Base-by-base conservation (phyloP, 2,888 invertebrate species). In the Sicus ferrugineus region DNA sequence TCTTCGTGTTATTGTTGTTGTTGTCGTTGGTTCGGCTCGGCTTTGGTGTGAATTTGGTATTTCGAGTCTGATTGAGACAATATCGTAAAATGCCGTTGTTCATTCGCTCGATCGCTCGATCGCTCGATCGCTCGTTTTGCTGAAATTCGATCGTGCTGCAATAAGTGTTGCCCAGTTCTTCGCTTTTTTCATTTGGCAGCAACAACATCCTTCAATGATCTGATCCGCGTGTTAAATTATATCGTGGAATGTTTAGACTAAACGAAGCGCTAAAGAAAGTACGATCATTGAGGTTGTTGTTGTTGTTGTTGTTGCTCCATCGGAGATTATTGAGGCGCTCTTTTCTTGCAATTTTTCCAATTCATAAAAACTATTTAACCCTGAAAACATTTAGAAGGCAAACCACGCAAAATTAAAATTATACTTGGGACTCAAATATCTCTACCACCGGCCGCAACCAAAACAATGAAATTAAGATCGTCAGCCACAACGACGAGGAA, bases 51-150 rank as follows among this genome's bases (percentile, higher is more conserved):
- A 67, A 59, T 59, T 67, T 34, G 59, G 67, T 48, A 67, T 67
- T 67, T 67, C 31, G 48, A n/a, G n/a, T 48, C 76, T 80, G 81
- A 80, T 81, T 80, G 75, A 80, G 81, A 78, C 80, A 80, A 77
- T 78, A 81, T 80, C 81, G 81, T 80, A 77, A 78, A 77, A 78
- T 76, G 77, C 74, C 74, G 73, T 73, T 75, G 66, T 65, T 70
- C 61, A 26, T 61, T 61, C 59, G 34, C 34, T 14, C 21, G 50
- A 34, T 31, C 50, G 23, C 50, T 3, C 31, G 50, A 31, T 54
- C 54, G 62, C 42, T 52, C 52, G 52, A 31, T 52, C 52, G 19
- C 34, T 65, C 59, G 48, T 67, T 67, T 67, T 59, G 46, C 16
- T 59, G 67, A 67, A 67, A 67, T 67, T 59, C 67, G 67, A 67